These are phyloP conservation scores for Drepana falcataria DNA, from an alignment of 2,888 invertebrate species.

Conservation along the genomic window DNA sequence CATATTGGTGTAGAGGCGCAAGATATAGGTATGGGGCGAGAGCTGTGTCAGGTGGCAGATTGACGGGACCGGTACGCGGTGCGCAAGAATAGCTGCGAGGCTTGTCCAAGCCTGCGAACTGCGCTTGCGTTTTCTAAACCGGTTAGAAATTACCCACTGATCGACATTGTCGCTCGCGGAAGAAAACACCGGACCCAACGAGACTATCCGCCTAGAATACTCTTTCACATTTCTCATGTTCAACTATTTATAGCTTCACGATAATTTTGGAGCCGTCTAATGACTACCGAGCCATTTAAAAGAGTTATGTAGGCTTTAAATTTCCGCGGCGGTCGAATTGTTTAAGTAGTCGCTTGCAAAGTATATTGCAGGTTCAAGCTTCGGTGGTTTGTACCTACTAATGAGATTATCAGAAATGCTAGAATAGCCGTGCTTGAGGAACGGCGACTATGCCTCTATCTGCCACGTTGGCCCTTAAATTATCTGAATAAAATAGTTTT, in stretches of 20 bases:
- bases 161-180: slow-evolving; percentile 73
- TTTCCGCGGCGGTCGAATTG: neutral
- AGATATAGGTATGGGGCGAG: slow-evolving; percentile 8
- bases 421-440: too few species aligned
- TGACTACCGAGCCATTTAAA: neutral
- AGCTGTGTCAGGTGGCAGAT: slow-evolving; percentile 31
- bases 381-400: too few species aligned
- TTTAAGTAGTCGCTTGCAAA: too few species aligned
- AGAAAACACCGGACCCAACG: slow-evolving; percentile 65
- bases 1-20: neutral
- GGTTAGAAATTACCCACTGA: slow-evolving; percentile 78
- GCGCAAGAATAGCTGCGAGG: slow-evolving; percentile 16
- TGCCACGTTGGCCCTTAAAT: too few species aligned
- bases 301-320: neutral
- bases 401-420: too few species aligned
- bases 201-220: slow-evolving; percentile 44
- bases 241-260: neutral
- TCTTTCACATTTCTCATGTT: slow-evolving; percentile 36
- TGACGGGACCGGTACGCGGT: slow-evolving; percentile 21
- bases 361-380: too few species aligned
- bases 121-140: slow-evolving; percentile 74
- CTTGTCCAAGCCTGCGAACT: slow-evolving; percentile 15
- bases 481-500: too few species aligned
- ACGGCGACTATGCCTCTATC: too few species aligned
- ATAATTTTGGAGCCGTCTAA: neutral